Percentiles rank a stretch among this genome's conserved stretches.
These are phyloP conservation scores for Esox lucius DNA, from an alignment of 2,797 vertebrate species.

Conservation along the genomic window DNA sequence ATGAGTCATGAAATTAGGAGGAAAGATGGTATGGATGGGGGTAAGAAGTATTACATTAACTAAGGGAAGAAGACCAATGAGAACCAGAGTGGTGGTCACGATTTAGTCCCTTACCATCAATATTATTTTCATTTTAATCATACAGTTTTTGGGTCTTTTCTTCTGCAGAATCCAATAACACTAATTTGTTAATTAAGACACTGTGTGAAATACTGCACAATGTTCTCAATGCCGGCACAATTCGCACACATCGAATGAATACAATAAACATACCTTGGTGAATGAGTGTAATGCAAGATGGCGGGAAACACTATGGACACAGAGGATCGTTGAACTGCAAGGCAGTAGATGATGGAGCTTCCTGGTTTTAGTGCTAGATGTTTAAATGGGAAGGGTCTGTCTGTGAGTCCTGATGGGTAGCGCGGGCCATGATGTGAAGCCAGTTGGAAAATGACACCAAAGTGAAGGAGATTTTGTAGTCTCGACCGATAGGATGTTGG, in stretches of 20 bases:
- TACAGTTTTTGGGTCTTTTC: conserved; percentile 22
- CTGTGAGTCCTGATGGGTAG: conserved; percentile 33
- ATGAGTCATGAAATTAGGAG: no score
- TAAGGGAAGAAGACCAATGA: conserved; percentile 52
- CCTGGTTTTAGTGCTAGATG: conserved; percentile 43
- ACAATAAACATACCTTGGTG: conserved; percentile 45
- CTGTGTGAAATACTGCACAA: conserved; percentile 60
- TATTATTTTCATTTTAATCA: conserved; percentile 46
- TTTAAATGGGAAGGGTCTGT: conserved; percentile 30
- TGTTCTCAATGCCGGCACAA: conserved; percentile 62
- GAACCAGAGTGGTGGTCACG: conserved; percentile 56
- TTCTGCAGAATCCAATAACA: conserved; percentile 11
- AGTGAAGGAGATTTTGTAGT: not conserved
- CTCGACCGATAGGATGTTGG: not conserved
- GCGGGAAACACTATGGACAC: conserved; percentile 45
- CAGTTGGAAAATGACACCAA: conserved; percentile 12
- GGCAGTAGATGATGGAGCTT: conserved; percentile 42
- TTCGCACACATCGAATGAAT: conserved; percentile 37
- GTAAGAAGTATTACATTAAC: conserved; percentile 51
- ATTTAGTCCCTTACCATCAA: conserved; percentile 52
- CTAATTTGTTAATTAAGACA: no score
- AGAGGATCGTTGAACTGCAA: conserved; percentile 45
- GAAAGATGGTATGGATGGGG: conserved; percentile 25
- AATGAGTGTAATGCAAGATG: conserved; percentile 56
- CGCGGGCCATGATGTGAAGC: conserved; percentile 39